Base-by-base conservation (phyloP, 2,113 vertebrate genomes). In the Apeltes quadracus region DNA sequence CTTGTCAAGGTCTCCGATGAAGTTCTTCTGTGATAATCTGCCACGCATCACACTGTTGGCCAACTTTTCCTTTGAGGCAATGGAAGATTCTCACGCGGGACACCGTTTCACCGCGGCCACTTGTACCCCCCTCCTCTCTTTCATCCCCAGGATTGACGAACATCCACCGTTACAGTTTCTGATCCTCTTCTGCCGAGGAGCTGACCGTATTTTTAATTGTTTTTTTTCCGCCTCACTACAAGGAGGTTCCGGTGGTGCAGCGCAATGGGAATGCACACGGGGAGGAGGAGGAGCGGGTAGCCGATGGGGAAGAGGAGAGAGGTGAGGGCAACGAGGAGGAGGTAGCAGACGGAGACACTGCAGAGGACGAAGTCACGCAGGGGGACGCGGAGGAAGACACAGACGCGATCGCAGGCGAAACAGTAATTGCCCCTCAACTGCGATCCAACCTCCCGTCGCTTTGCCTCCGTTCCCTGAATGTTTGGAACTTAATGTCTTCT, bases 361-460 rank as follows among this genome's bases (percentile, higher is more conserved):
- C 50, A 22, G 54, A 67, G 38, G 82, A 83, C 20, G 84, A 87
- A 22, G 81, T 50, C 36, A 16, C 32, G 0, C 82, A 81, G 20
- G 87, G 55, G 44, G 84, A 80, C 0, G 50, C 81, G 32, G 69
- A 48, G 7, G 78, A 84, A 61, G 74, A 83, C 48, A 77, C 76
- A 43, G 80, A 86, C 2, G 89, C 90, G 70, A 86, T 85, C 69
- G 83, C 86, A 61, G 82, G 91, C 71, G 89, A 90, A 54, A 90
- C 78, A 87, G 89, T 94, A 93, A 90, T 81, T 88, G 38, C 70
- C 55, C 18, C 38, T 76, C 84, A 68, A 70, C 76, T 64, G 48
- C 34, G 75, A 48, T 38, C 57, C 56, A 32, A 7, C 61, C 36
- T 76, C 51, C 44, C 18, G 13, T 75, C 15, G 15, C 58, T 57